A percentile compares a stretch with the other conserved stretches of the same genome.
Evolutionary conservation across 2,113 vertebrate species (phyloP).

Genomic region (Neolamprologus brichardi): DNA sequence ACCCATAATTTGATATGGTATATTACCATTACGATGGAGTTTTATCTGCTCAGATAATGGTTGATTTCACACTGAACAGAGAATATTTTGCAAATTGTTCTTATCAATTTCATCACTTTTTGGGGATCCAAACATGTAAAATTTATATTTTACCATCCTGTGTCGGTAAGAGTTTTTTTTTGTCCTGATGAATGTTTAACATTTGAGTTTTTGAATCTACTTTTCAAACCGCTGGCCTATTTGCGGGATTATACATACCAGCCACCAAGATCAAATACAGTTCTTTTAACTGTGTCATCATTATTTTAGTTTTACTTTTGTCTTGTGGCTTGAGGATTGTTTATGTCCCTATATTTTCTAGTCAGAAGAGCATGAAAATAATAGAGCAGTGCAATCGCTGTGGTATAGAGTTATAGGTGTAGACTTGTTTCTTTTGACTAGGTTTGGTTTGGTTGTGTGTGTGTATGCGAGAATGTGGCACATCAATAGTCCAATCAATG

Average conservation of each 20-base stretch:
- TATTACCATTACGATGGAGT: not conserved
- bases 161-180: not conserved
- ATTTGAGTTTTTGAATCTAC: not conserved
- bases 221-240: not conserved
- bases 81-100: not conserved
- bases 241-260: not conserved
- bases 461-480: not conserved
- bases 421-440: not conserved
- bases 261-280: not conserved
- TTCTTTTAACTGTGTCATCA: not conserved
- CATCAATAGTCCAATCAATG: not conserved
- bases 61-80: not conserved
- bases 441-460: not conserved
- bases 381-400: not conserved
- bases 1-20: not conserved
- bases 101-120: not conserved
- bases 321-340: not conserved
- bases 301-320: not conserved
- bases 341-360: not conserved
- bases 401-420: not conserved
- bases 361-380: not conserved
- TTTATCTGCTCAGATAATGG: not conserved
- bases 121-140: not conserved
- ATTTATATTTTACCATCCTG: not conserved
- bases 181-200: not conserved